Conservation (phyloP, 1,140 invertebrate genomes). For the Aphelenchoides avenae region DNA sequence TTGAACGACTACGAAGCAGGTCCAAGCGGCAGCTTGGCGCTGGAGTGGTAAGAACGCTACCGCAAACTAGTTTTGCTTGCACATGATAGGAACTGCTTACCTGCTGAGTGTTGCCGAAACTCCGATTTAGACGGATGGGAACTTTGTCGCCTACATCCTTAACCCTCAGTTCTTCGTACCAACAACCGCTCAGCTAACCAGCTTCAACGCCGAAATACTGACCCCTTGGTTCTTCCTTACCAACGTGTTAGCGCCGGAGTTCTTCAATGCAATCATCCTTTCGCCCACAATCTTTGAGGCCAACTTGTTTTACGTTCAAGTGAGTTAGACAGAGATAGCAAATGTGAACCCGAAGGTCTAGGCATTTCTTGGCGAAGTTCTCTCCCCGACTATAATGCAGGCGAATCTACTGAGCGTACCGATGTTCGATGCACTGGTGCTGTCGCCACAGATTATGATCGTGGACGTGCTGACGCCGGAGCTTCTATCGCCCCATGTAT, state of each 20-base stretch:
- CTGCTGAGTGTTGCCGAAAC: too few species aligned
- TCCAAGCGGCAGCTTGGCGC: too few species aligned
- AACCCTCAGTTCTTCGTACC: too few species aligned
- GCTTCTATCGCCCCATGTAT: slow-evolving; percentile 13
- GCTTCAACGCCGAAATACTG: slow-evolving; percentile 26
- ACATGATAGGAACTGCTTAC: too few species aligned
- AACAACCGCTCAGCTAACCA: too few species aligned
- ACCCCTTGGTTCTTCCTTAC: slow-evolving; percentile 19
- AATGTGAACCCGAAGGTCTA: neutral
- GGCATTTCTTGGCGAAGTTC: slow-evolving; percentile 4
- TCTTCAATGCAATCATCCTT: slow-evolving; percentile 1
- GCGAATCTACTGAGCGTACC: slow-evolving; percentile 14
- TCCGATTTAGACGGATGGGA: too few species aligned
- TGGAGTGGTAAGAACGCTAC: too few species aligned
- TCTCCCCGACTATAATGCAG: slow-evolving; percentile 15
- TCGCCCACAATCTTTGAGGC: slow-evolving; percentile 11
- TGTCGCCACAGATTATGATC: slow-evolving; percentile 15
- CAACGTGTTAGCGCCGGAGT: slow-evolving; percentile 16
- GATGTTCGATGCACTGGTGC: slow-evolving; percentile 6
- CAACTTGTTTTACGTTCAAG: slow-evolving; percentile 15
- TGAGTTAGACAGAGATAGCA: neutral
- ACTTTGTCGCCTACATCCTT: too few species aligned
- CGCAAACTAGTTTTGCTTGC: too few species aligned
- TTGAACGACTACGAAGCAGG: too few species aligned
- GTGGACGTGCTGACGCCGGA: slow-evolving; percentile 12